Percentiles rank a stretch among this genome's conserved stretches.
These are phyloP conservation scores for Labroides dimidiatus DNA, from an alignment of 2,797 vertebrate genomes.

Conservation along the genomic window DNA sequence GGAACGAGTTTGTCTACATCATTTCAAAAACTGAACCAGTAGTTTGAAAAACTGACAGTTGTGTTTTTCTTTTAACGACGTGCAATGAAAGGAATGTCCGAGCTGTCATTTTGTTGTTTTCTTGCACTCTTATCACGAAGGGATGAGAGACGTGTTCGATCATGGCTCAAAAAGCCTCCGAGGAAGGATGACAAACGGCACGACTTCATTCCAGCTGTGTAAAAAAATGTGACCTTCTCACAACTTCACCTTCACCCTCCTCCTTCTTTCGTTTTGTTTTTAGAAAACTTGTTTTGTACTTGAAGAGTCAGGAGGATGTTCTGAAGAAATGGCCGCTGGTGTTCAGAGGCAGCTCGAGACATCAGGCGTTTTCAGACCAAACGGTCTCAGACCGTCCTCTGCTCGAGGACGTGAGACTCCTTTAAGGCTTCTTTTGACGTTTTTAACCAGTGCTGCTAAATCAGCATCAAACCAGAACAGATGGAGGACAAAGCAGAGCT, in stretches of 20 bases:
- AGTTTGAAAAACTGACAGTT: conserved; percentile 50
- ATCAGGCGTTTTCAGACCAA: neutral
- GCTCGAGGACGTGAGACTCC: neutral
- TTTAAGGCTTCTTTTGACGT: neutral
- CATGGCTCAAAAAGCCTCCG: conserved; percentile 9
- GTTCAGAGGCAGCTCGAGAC: conserved; percentile 15
- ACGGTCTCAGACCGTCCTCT: neutral
- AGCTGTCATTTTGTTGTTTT: conserved; percentile 28
- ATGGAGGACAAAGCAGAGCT: too few relatives aligned
- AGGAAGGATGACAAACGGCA: conserved; percentile 30
- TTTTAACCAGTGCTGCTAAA: neutral
- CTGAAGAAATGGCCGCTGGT: conserved; percentile 1
- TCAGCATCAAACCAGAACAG: too few relatives aligned
- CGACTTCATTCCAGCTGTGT: conserved; percentile 42
- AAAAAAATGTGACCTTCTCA: conserved; percentile 27
- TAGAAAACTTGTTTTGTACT: conserved; percentile 36
- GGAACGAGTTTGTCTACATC: conserved; percentile 10
- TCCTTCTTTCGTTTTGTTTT: too few relatives aligned
- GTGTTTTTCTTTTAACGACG: conserved; percentile 40
- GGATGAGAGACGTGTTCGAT: conserved; percentile 12
- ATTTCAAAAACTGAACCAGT: conserved; percentile 41
- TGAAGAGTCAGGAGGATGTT: conserved; percentile 52
- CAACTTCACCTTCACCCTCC: conserved; percentile 17
- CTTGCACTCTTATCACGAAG: conserved; percentile 13
- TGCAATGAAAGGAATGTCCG: conserved; percentile 67